A percentile compares a stretch with the other conserved stretches of the same genome.
Evolutionary conservation across 2,797 vertebrate species (phyloP).

Genomic region (Brachyalestes nurse): DNA sequence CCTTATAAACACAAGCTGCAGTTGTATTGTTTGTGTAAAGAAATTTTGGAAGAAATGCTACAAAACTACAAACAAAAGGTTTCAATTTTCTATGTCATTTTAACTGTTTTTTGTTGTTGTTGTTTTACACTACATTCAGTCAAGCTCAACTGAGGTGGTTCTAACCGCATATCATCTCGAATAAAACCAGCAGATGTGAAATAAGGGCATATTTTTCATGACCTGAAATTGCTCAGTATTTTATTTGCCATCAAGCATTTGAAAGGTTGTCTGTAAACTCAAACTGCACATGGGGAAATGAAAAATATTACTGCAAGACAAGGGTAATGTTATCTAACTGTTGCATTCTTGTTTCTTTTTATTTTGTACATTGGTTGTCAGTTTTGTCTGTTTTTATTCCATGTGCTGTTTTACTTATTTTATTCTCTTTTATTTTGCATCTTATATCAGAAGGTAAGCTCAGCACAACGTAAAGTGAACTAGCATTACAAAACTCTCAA

Average conservation of each 20-base stretch:
- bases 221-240: slow-evolving; percentile 4
- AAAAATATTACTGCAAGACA: slow-evolving; percentile 63
- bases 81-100: background rate
- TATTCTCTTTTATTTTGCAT: slow-evolving; percentile 52
- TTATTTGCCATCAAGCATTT: slow-evolving; percentile 41
- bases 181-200: slow-evolving; percentile 3
- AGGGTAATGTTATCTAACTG: slow-evolving; percentile 46
- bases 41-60: background rate
- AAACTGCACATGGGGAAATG: slow-evolving; percentile 43
- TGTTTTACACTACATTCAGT: background rate
- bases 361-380: slow-evolving; percentile 68
- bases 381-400: slow-evolving; percentile 66
- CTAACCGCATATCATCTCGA: slow-evolving; percentile 28
- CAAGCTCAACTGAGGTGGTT: background rate
- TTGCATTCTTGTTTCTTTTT: slow-evolving; percentile 51
- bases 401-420: slow-evolving; percentile 58
- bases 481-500: slow-evolving; percentile 8
- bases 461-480: background rate
- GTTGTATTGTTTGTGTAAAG: background rate
- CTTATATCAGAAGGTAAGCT: slow-evolving; percentile 29
- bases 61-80: background rate
- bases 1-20: background rate
- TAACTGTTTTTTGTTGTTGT: background rate
- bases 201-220: slow-evolving; percentile 17
- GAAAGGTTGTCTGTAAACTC: slow-evolving; percentile 42